Evolutionary conservation across 2,888 invertebrate genomes (phyloP).

Genomic region (Temnothorax rugatulus): DNA sequence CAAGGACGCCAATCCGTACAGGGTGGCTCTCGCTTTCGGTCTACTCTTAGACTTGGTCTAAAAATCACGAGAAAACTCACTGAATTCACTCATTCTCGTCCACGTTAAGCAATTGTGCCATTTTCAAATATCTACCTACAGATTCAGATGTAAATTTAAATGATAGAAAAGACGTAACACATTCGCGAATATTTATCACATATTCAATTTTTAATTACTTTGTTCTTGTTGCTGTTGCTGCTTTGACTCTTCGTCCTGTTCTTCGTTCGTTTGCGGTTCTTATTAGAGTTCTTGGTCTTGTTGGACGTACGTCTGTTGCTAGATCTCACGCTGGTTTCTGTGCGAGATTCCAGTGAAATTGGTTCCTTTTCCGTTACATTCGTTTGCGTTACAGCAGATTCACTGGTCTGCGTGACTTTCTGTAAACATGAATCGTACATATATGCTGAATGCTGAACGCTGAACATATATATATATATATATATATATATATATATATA

Average conservation of each 20-base stretch:
- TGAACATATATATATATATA: no score
- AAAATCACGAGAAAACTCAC: slow-evolving; percentile 12
- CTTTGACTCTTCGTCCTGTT: slow-evolving; percentile 70
- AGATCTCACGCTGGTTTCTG: slow-evolving; percentile 35
- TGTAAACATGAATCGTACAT: slow-evolving; percentile 26
- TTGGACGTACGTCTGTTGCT: slow-evolving; percentile 60
- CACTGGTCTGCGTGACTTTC: slow-evolving; percentile 51
- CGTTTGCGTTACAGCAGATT: slow-evolving; percentile 53
- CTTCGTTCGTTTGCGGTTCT: slow-evolving; percentile 78
- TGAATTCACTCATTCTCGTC: neutral
- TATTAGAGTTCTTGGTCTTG: slow-evolving; percentile 86
- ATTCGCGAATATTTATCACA: neutral
- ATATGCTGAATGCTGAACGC: neutral
- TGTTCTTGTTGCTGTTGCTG: slow-evolving; percentile 85
- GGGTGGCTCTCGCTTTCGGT: slow-evolving; percentile 91
- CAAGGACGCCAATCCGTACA: slow-evolving; percentile 93
- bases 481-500: no score
- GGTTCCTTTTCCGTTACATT: slow-evolving; percentile 51
- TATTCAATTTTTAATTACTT: slow-evolving; percentile 65
- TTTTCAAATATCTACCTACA: neutral
- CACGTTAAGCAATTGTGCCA: neutral
- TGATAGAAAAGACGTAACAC: neutral
- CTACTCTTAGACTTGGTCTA: slow-evolving; percentile 86
- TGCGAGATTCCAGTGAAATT: slow-evolving; percentile 44
- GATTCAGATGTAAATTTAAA: neutral